phyloP scores from a whole-genome alignment of 2,888 invertebrate species.

The Pterobdella sp. region DNA sequence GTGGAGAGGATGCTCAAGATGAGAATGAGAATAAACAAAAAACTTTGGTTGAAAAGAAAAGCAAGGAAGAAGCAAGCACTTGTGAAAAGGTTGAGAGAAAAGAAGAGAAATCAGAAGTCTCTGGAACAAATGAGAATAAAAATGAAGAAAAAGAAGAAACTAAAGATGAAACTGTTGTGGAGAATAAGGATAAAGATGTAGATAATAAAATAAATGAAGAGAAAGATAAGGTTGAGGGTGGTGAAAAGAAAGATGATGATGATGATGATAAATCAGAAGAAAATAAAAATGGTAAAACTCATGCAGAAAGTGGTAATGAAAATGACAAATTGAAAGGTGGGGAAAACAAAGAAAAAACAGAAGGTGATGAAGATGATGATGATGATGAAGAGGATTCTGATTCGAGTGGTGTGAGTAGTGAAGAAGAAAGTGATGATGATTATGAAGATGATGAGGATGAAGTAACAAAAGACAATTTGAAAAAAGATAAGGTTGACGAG shows the following conservation, averaged over 20 bases:
- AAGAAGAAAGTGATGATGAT: neutral
- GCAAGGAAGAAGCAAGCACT: constrained; percentile 20
- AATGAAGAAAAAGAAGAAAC: constrained; percentile 41
- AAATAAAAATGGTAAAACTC: constrained; percentile 5
- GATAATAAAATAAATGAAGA: constrained; percentile 42
- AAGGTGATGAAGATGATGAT: neutral
- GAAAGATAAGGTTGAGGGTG: constrained; percentile 39
- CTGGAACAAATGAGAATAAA: constrained; percentile 24
- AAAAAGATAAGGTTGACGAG: neutral
- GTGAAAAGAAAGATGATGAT: constrained; percentile 40
- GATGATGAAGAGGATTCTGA: constrained; percentile 7
- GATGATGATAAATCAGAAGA: neutral
- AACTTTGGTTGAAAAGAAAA: neutral
- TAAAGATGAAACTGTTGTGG: constrained; percentile 46
- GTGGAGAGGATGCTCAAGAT: neutral
- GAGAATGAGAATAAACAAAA: neutral
- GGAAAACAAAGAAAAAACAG: neutral
- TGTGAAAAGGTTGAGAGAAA: constrained; percentile 5
- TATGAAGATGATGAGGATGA: neutral
- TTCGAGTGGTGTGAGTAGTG: neutral
- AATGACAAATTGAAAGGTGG: constrained; percentile 14
- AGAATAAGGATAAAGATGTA: constrained; percentile 51
- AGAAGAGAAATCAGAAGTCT: neutral
- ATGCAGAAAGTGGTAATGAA: constrained; percentile 29
- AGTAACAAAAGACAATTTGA: too few species aligned